Evolutionary conservation across 2,888 invertebrate species (phyloP), one percentile per base, ranked within the genome.

Genomic region (Leucophenga montana): DNA sequence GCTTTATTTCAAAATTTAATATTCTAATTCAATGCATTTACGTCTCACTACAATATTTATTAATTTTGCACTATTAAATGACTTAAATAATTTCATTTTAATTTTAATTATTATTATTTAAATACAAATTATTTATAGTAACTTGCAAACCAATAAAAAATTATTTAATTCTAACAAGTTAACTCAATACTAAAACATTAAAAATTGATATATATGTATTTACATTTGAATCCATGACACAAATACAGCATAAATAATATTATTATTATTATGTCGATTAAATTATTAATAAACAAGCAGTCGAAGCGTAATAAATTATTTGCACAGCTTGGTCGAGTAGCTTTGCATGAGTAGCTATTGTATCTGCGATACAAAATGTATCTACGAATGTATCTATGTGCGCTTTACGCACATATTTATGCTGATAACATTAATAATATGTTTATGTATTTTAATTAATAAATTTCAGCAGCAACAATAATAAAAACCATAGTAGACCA

Each of bases 381-480:
- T 50, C 50, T 50, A 6, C 6, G 6, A 18, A 16, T 3, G n/a
- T 50, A 18, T 18, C 18, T 50, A 2, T 50, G 48, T 48, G n/a
- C 39, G 18, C n/a, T 62, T 6, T 22, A n/a, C n/a, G n/a, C n/a
- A n/a, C n/a, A n/a, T n/a, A n/a, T n/a, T n/a, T n/a, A n/a, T n/a
- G 62, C 74, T 73, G 74, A 73, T 79, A 77, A 66, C 76, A 71
- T 79, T 83, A 79, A 79, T 79, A 81, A 78, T 79, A 56, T 75
- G 53, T 79, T 79, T 75, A 77, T 76, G 80, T 80, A 77, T 72
- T 79, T 83, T 79, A 79, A 79, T 79, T 79, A 79, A 79, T 83
- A 81, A 76, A 31, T 83, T 83, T 79, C 82, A 72, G 82, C 50
- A 50, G 13, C 16, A 50, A 18, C 50, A 50, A 50, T 16, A 50